phyloP scores from a whole-genome alignment of 1,140 invertebrate genomes.

The Triops longicaudatus region DNA sequence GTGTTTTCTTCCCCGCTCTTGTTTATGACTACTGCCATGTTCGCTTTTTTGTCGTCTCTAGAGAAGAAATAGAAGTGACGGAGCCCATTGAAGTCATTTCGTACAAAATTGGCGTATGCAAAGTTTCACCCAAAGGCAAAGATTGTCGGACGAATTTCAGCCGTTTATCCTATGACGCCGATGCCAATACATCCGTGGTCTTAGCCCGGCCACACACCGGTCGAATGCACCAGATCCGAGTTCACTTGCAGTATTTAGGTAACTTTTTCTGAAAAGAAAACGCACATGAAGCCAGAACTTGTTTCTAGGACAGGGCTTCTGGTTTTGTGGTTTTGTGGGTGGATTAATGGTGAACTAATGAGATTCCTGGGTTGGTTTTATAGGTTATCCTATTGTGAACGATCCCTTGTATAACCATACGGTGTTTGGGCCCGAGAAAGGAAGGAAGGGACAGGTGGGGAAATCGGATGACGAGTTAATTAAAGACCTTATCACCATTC shows the following conservation, averaged over 20 bases:
- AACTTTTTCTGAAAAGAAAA: slow-evolving; percentile 31
- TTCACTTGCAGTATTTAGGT: slow-evolving; percentile 97
- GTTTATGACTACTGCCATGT: not conserved
- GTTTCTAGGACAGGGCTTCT: slow-evolving; percentile 5
- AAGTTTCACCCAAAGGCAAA: slow-evolving; percentile 82
- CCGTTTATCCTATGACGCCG: slow-evolving; percentile 62
- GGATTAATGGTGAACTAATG: not conserved
- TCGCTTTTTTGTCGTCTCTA: slow-evolving; percentile 36
- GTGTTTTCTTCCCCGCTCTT: not conserved
- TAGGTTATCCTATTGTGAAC: slow-evolving; percentile 91
- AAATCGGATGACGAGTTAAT: slow-evolving; percentile 87
- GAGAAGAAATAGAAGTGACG: slow-evolving; percentile 68
- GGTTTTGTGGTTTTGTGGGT: slow-evolving; percentile 10
- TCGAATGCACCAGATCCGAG: slow-evolving; percentile 95
- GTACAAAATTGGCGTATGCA: slow-evolving; percentile 91
- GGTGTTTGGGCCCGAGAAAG: slow-evolving; percentile 82
- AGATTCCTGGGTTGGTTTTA: slow-evolving; percentile 22
- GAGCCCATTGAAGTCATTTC: slow-evolving; percentile 90
- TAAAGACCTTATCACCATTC: slow-evolving; percentile 76
- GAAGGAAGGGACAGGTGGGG: slow-evolving; percentile 82
- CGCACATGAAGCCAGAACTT: slow-evolving; percentile 8
- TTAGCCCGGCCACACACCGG: slow-evolving; percentile 88
- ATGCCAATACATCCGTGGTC: slow-evolving; percentile 83
- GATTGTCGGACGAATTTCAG: slow-evolving; percentile 83
- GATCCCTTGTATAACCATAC: slow-evolving; percentile 91